phyloP scores from a whole-genome alignment of 2,113 vertebrate species.

The Ondatra zibethicus region DNA sequence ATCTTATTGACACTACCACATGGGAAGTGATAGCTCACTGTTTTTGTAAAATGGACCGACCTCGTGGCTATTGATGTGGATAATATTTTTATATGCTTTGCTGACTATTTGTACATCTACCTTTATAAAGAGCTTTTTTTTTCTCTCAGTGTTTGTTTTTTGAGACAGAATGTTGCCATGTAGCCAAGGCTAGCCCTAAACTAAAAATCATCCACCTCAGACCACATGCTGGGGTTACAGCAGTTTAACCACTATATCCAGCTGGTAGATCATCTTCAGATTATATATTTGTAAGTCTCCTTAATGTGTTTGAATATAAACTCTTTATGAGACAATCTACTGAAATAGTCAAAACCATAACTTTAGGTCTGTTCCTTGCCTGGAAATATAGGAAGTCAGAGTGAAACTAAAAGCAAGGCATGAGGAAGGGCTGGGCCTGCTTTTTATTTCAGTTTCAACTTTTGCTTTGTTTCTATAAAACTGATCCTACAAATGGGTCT shows the following conservation, averaged over 20 bases:
- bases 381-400: not conserved
- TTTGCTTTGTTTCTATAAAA: conserved; percentile 45
- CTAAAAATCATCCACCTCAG: not conserved
- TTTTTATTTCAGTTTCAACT: not conserved
- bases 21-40: not conserved
- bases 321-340: not conserved
- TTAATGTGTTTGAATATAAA: conserved; percentile 31
- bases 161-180: not conserved
- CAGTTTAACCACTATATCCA: not conserved
- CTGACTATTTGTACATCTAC: not conserved
- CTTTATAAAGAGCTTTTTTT: not conserved
- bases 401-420: conserved; percentile 23
- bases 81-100: not conserved
- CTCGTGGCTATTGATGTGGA: not conserved
- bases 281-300: not conserved
- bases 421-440: not conserved
- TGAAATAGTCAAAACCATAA: conserved; percentile 1
- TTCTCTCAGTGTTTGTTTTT: not conserved
- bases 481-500: not conserved
- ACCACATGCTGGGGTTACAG: not conserved
- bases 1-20: not conserved
- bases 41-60: not conserved
- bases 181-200: not conserved
- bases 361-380: not conserved
- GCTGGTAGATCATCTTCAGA: not conserved